phyloP scores from a whole-genome alignment of 1,140 invertebrate species.

The Saccostrea echinata region DNA sequence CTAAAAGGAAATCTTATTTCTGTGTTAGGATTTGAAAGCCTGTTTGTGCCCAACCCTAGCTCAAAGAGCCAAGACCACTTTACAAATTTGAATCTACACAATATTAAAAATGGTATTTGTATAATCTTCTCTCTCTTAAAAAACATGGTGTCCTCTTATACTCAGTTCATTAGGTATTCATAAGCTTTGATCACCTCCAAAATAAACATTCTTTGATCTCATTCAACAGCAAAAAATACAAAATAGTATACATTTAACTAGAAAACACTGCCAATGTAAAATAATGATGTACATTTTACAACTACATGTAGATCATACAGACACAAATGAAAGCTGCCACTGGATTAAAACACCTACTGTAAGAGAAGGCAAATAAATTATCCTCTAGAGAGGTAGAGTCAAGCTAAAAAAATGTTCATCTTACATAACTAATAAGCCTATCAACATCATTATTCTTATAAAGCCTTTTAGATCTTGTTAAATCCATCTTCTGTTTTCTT shows the following conservation, averaged over 20 bases:
- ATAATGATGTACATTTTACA: background rate
- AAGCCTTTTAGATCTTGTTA: conserved; percentile 34
- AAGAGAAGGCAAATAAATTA: no score
- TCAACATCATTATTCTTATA: background rate
- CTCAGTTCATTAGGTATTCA: no score
- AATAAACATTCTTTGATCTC: background rate
- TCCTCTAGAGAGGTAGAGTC: background rate
- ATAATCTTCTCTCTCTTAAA: no score
- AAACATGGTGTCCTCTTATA: no score
- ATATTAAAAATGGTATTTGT: no score
- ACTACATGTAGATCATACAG: background rate
- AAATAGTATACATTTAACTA: background rate
- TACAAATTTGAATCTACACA: no score
- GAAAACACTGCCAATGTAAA: background rate
- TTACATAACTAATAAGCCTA: background rate
- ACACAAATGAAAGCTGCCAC: conserved; percentile 14
- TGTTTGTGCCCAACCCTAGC: no score
- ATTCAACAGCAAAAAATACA: background rate
- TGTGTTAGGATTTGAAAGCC: no score
- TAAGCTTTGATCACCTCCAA: background rate
- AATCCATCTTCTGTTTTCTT: conserved; percentile 44
- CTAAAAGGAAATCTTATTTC: no score
- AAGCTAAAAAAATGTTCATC: background rate
- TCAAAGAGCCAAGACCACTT: no score
- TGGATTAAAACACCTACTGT: background rate